Conservation (phyloP, 2,797 vertebrate genomes). For the Siniperca undulata region DNA sequence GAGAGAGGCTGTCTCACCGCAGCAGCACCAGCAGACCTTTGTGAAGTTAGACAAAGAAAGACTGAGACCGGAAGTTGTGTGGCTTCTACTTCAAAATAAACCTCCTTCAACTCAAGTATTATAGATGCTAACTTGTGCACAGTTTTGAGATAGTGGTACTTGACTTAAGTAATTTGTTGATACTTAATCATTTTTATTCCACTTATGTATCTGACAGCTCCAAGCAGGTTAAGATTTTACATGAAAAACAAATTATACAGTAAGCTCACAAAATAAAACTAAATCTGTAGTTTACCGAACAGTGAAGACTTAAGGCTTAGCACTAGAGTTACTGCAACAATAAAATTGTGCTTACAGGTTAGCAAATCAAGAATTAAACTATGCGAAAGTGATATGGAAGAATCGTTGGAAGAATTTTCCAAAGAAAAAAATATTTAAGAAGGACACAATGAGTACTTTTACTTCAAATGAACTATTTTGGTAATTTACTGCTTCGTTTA, state of each 20-base stretch:
- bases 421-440: too few relatives aligned
- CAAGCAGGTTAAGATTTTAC: background rate
- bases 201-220: background rate
- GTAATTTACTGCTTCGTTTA: too few relatives aligned
- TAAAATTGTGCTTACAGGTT: too few relatives aligned
- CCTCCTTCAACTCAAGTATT: too few relatives aligned
- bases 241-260: background rate
- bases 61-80: background rate
- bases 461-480: too few relatives aligned
- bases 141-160: background rate
- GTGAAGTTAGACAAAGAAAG: background rate
- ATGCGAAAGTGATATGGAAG: too few relatives aligned
- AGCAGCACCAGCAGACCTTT: slow-evolving; percentile 15
- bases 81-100: slow-evolving; percentile 40
- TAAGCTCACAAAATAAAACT: background rate
- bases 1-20: background rate
- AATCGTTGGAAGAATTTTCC: too few relatives aligned
- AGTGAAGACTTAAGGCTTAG: too few relatives aligned
- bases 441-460: too few relatives aligned
- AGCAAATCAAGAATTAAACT: too few relatives aligned
- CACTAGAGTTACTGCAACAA: too few relatives aligned
- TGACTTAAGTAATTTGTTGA: background rate
- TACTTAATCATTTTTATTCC: background rate
- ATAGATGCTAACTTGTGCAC: background rate
- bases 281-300: background rate